Percentiles rank a stretch among this genome's conserved stretches.
These are phyloP conservation scores for Leptestheria dahalacensis DNA, from an alignment of 1,140 invertebrate species.

Conservation along the genomic window DNA sequence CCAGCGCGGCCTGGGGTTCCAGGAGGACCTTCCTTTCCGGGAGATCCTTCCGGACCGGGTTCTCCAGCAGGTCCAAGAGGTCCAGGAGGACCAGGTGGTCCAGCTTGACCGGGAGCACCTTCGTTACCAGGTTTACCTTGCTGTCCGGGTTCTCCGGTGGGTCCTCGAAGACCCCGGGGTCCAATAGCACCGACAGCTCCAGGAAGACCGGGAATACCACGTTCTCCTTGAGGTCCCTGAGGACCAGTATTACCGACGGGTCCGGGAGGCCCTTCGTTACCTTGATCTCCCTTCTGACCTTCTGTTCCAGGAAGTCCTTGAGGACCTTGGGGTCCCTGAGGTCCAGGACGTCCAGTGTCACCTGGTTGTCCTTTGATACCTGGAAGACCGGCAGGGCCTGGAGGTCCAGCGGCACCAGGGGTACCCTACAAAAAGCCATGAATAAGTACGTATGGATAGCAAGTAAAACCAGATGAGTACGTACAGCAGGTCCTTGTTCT, in stretches of 20 bases:
- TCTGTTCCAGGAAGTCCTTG: conserved; percentile 48
- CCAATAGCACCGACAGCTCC: conserved; percentile 41
- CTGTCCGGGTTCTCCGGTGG: conserved; percentile 40
- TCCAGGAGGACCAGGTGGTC: conserved; percentile 43
- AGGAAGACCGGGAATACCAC: conserved; percentile 44
- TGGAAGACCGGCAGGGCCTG: conserved; percentile 27
- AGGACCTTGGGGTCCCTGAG: conserved; percentile 46
- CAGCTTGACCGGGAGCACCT: conserved; percentile 44
- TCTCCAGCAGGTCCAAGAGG: conserved; percentile 47
- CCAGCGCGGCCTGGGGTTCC: conserved; percentile 54
- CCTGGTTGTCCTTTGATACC: conserved; percentile 58
- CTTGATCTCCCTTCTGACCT: conserved; percentile 42
- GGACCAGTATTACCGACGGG: conserved; percentile 34
- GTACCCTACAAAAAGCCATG: conserved; percentile 29
- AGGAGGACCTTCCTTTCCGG: conserved; percentile 52
- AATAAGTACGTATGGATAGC: background rate
- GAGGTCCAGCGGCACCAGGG: conserved; percentile 13
- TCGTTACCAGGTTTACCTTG: conserved; percentile 51
- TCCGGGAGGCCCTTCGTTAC: conserved; percentile 28
- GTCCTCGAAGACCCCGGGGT: conserved; percentile 29
- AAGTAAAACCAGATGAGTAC: background rate
- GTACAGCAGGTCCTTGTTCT: conserved; percentile 46
- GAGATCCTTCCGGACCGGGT: conserved; percentile 43
- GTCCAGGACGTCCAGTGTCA: conserved; percentile 49
- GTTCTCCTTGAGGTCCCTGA: conserved; percentile 45